Evolutionary conservation across 2,113 vertebrate species (phyloP), one percentile per base, ranked within the genome.

Genomic region (Pollimyrus isidori): DNA sequence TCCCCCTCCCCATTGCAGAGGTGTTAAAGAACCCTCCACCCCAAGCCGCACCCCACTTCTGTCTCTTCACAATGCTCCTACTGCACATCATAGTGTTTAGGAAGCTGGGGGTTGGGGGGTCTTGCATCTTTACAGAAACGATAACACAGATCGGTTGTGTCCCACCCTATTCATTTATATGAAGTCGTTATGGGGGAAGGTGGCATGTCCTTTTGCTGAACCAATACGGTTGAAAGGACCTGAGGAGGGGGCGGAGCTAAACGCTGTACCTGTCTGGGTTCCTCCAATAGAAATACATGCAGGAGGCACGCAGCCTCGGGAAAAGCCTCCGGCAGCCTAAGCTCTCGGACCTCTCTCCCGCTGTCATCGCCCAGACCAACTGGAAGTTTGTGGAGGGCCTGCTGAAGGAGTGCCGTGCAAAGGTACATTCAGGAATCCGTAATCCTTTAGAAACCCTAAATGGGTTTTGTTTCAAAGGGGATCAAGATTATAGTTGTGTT

Each of bases 391-490:
- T 98, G 7, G 97, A 99, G 93, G 98, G 97, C 42, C 93, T 99
- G 88, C 94, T 99, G 91, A 97, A 97, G 90, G 98, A 99, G 95
- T 99, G 98, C 93, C 97, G 98, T 88, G 96, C 99, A 94, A 99
- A 99, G 98, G 98, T 99, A 92, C 91, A 0, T 62, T 56, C 17
- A 58, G 2, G 19, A n/a, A n/a, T 3, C 39, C 42, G 23, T 46
- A 7, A 23, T 3, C 80, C 46, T 7, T 73, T 1, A 1, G 21
- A 7, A 3, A 30, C 86, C 23, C 39, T 86, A 26, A 62, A 21
- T 89, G 90, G n/a, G 76, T 19, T 26, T 21, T 9, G 56, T 9
- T 56, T 56, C 17, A 19, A 21, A 21, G 23, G 56, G 56, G 21
- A 62, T n/a, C 23, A 3, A 9, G n/a, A 26, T 65, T 10, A 15